A percentile compares a stretch with the other conserved stretches of the same genome.
phyloP scores from a whole-genome alignment of 1,140 invertebrate genomes.

The Alviniconcha marisindica region DNA sequence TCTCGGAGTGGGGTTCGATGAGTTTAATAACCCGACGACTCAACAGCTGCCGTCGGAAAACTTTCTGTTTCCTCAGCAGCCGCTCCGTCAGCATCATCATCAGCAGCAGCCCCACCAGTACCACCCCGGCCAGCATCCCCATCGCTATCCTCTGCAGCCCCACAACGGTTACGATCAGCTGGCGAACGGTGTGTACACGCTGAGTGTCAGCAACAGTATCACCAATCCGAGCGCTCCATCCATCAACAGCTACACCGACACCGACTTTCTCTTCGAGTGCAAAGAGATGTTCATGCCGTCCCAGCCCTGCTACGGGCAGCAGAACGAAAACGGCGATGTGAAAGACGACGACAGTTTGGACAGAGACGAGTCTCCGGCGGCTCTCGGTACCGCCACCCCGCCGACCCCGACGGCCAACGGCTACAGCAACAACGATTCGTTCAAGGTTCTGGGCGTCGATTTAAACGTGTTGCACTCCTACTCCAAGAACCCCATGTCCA shows the following conservation, averaged over 20 bases:
- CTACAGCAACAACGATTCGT: constrained; percentile 52
- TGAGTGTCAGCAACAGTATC: not conserved
- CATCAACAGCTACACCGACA: not conserved
- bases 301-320: not conserved
- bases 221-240: not conserved
- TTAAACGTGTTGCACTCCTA: constrained; percentile 72
- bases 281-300: not conserved
- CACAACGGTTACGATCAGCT: not conserved
- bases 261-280: not conserved
- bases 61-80: not conserved
- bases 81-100: not conserved
- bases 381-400: not conserved
- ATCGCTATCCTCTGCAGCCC: not conserved
- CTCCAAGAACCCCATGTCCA: constrained; percentile 42
- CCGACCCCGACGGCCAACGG: not conserved
- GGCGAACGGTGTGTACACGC: not conserved
- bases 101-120: not conserved
- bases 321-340: not conserved
- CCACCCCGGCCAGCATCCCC: not conserved
- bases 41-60: not conserved
- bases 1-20: not conserved
- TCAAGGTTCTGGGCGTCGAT: constrained; percentile 76
- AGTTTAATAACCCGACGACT: not conserved
- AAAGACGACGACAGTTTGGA: constrained; percentile 5
- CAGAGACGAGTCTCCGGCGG: not conserved